phyloP scores from a whole-genome alignment of 2,797 vertebrate genomes.

The Stomatorhinus walkeri region DNA sequence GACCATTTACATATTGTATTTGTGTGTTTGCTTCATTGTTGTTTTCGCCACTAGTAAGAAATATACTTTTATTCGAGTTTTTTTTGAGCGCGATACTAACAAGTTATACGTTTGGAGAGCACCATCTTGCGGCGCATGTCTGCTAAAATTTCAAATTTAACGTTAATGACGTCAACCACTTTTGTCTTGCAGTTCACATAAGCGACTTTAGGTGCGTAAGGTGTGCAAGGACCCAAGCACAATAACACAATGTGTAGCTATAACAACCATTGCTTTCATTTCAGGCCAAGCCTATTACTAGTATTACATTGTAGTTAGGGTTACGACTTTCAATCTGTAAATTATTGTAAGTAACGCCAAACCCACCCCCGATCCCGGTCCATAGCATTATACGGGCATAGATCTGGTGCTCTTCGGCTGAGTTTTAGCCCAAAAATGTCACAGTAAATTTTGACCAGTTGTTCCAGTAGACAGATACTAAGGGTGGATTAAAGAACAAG shows the following conservation, averaged over 20 bases:
- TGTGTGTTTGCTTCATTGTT: constrained; percentile 20
- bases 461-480: not conserved
- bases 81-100: constrained; percentile 19
- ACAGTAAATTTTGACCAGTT: not conserved
- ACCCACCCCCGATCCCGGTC: not conserved
- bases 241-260: not conserved
- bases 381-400: no score
- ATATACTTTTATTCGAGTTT: constrained; percentile 19
- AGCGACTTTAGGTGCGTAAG: not conserved
- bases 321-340: not conserved
- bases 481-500: not conserved
- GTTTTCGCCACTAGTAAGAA: constrained; percentile 13
- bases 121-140: constrained; percentile 49
- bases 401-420: no score
- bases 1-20: not conserved
- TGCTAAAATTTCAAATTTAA: not conserved
- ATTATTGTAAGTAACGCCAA: not conserved
- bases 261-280: not conserved
- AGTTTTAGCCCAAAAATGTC: no score
- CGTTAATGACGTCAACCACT: not conserved
- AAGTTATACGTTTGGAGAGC: constrained; percentile 32
- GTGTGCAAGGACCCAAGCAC: not conserved
- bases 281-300: not conserved
- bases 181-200: not conserved
- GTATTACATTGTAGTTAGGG: not conserved